These are phyloP conservation scores for Xenopus tropicalis DNA, from an alignment of 2,113 vertebrate species.

Conservation along the genomic window UCB_Xtro_10.0 CM004446.2:60393001-60393500, in stretches of 20 bases:
- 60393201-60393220: slow-evolving; percentile 67
- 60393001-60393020: neutral
- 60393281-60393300: slow-evolving; percentile 68
- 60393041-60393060: neutral
- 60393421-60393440: slow-evolving; percentile 69
- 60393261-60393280: slow-evolving; percentile 55
- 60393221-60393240: slow-evolving; percentile 64
- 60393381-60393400: slow-evolving; percentile 62
- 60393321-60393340: slow-evolving; percentile 70
- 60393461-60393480: slow-evolving; percentile 45
- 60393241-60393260: slow-evolving; percentile 61
- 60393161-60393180: slow-evolving; percentile 60
- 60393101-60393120: neutral
- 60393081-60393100: neutral
- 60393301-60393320: slow-evolving; percentile 61
- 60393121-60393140: slow-evolving; percentile 4
- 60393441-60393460: slow-evolving; percentile 60
- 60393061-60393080: neutral
- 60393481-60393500: slow-evolving; percentile 47
- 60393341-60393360: slow-evolving; percentile 66
- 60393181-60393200: slow-evolving; percentile 60
- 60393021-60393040: neutral
- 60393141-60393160: slow-evolving; percentile 44
- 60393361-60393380: slow-evolving; percentile 72
- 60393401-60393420: slow-evolving; percentile 59